Evolutionary conservation across 2,888 invertebrate species (phyloP), one percentile per base, ranked within the genome.

Genomic region (Tachina grossa): DNA sequence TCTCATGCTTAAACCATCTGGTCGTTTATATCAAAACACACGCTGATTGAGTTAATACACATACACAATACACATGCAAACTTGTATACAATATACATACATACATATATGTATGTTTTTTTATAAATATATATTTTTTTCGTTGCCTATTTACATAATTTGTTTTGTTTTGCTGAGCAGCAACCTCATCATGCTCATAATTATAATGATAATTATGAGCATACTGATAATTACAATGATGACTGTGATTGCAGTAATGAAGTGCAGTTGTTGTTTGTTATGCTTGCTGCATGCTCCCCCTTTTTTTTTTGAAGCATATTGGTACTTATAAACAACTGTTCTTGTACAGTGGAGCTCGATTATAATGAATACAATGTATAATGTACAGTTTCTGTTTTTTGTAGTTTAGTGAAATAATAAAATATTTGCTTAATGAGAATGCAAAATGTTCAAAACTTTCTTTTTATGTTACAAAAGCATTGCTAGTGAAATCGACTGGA

Each of bases 11-110:
- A 69, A 83, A 83, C 76, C 86, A 83, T 83, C 86, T 81, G 83
- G 83, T 49, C 83, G 74, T 78, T 83, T 84, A 83, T 78, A 83
- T 83, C 85, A 85, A 84, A 78, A 66, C 59, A 51, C 69, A 82
- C 59, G 45, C 61, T 69, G 55, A 53, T 63, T 63, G 19, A 19
- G 61, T 61, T 43, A 16, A 61, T 61, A 68, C 55, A 68, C 59
- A 31, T 31, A 31, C 6, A 31, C 31, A 31, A 31, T 6, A 31
- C 6, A 31, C 31, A 31, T 31, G 6, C 6, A 31, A 0, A 5
- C 31, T 4, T 31, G 4, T 4, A 31, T 31, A 31, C 6, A n/a
- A n/a, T n/a, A 31, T 31, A 31, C 31, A 31, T 31, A 5, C 31
- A 31, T 0, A 31, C 31, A 31, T 31, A 6, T 31, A 1, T 31